These are phyloP conservation scores for Drosophila nasuta DNA, from an alignment of 1,140 invertebrate species.

Conservation along the genomic window DNA sequence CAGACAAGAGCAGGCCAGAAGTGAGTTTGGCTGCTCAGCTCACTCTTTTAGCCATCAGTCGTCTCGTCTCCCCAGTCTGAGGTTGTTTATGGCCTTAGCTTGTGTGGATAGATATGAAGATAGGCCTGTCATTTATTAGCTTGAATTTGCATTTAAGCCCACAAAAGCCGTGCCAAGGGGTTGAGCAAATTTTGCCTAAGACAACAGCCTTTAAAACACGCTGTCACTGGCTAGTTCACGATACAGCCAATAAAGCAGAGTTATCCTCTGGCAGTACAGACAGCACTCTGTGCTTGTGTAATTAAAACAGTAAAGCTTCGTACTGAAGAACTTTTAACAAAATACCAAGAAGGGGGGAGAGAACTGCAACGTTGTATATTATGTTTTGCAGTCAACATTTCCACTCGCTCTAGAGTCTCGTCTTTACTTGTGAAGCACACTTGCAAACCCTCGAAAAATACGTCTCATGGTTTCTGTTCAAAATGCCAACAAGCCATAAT, in stretches of 20 bases:
- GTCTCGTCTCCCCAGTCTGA: neutral
- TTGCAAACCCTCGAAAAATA: constrained; percentile 6
- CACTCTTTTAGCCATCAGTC: constrained; percentile 7
- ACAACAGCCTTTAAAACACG: constrained; percentile 42
- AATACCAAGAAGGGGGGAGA: neutral
- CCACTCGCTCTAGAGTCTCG: neutral
- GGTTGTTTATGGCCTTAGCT: constrained; percentile 65
- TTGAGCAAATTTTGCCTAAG: constrained; percentile 43
- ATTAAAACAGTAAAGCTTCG: constrained; percentile 26
- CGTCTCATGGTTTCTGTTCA: constrained; percentile 15
- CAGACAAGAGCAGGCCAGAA: neutral
- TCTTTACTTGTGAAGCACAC: constrained; percentile 7
- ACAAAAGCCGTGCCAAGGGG: constrained; percentile 15
- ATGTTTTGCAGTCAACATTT: neutral
- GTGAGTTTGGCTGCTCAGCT: neutral
- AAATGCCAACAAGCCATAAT: constrained; percentile 50
- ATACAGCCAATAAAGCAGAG: constrained; percentile 12
- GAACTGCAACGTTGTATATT: neutral
- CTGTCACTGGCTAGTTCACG: constrained; percentile 14
- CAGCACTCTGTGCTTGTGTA: constrained; percentile 11
- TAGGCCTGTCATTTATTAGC: constrained; percentile 80
- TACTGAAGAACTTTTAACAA: neutral
- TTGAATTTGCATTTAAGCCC: constrained; percentile 73
- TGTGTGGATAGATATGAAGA: constrained; percentile 62
- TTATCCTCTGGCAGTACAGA: constrained; percentile 7